A percentile compares a stretch with the other conserved stretches of the same genome.
phyloP scores from a whole-genome alignment of 64 coral and sea anemone genomes.

The Montipora capricornis region DNA sequence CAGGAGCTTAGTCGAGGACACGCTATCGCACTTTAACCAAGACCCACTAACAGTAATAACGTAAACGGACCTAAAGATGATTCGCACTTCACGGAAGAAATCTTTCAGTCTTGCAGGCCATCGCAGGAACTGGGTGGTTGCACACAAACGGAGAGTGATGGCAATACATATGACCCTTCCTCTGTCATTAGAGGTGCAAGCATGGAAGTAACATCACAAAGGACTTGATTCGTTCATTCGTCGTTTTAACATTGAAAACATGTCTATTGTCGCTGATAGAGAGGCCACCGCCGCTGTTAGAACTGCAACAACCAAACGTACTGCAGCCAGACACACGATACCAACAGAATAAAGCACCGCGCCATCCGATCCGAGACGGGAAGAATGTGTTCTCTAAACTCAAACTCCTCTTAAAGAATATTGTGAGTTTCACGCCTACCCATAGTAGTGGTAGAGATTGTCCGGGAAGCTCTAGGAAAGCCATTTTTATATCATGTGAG shows the following conservation, averaged over 20 bases:
- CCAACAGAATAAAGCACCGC: background rate
- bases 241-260: background rate
- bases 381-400: background rate
- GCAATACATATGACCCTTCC: background rate
- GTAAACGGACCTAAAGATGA: constrained; percentile 9
- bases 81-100: background rate
- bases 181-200: background rate
- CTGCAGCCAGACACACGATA: background rate
- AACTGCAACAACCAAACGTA: background rate
- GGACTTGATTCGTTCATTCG: background rate
- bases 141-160: background rate
- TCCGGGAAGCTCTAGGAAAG: background rate
- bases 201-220: background rate
- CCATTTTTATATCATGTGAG: background rate
- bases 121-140: background rate
- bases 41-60: background rate
- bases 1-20: background rate
- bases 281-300: background rate
- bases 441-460: background rate
- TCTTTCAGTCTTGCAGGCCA: background rate
- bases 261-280: background rate
- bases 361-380: background rate
- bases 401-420: background rate
- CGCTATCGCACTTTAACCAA: background rate
- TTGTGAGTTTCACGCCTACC: background rate